phyloP scores from a whole-genome alignment of 2,888 invertebrate genomes.

The Thymelicus sylvestris region DNA sequence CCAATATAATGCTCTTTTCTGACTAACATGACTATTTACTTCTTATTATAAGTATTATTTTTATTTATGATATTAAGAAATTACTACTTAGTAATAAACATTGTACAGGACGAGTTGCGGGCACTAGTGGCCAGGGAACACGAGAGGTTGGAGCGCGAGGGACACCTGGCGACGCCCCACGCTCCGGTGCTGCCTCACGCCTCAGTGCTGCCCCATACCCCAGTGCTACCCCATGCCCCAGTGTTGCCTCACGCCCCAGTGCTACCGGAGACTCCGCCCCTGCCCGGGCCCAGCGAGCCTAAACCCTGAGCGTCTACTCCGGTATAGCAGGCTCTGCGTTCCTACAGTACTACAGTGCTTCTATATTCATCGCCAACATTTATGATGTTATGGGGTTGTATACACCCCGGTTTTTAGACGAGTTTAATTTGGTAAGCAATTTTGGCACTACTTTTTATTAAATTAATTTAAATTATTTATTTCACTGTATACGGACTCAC shows the following conservation, averaged over 20 bases:
- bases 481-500: no score
- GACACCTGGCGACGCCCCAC: conserved; percentile 47
- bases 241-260: conserved; percentile 18
- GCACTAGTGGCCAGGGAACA: conserved; percentile 84
- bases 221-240: conserved; percentile 49
- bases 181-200: conserved; percentile 40
- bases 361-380: neutral
- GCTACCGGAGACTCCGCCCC: conserved; percentile 26
- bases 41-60: no score
- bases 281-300: conserved; percentile 45
- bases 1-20: no score
- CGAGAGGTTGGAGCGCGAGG: conserved; percentile 74
- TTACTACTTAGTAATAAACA: no score
- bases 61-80: no score
- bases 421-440: no score
- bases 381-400: no score
- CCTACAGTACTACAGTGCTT: neutral
- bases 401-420: no score
- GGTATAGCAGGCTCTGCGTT: neutral
- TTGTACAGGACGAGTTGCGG: conserved; percentile 85
- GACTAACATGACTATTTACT: no score
- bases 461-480: no score
- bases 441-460: no score
- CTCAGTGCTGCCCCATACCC: conserved; percentile 29
- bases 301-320: conserved; percentile 52